These are phyloP conservation scores for Ecliptopera silaceata DNA, from an alignment of 2,888 invertebrate species.

Conservation along the genomic window DNA sequence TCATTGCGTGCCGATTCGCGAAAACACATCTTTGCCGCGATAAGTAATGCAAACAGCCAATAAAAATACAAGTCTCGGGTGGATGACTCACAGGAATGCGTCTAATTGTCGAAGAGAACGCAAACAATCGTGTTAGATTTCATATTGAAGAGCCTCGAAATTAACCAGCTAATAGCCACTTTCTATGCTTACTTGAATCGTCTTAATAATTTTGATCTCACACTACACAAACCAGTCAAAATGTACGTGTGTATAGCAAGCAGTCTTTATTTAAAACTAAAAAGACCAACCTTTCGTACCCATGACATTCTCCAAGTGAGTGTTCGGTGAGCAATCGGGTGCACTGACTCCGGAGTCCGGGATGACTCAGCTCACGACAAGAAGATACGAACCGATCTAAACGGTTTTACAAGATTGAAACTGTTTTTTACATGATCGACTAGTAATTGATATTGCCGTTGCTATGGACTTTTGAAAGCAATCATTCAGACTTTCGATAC, in stretches of 20 bases:
- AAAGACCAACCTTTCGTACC: slow-evolving; percentile 2
- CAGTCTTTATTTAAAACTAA: slow-evolving; percentile 1
- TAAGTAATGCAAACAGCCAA: slow-evolving; percentile 70
- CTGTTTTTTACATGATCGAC: slow-evolving; percentile 26
- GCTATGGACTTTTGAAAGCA: slow-evolving; percentile 3
- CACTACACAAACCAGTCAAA: too few species aligned
- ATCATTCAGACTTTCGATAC: not conserved
- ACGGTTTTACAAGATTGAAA: slow-evolving; percentile 34
- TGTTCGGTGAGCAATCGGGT: slow-evolving; percentile 33
- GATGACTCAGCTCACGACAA: slow-evolving; percentile 41
- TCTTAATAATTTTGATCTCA: not conserved
- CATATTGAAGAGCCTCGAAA: slow-evolving; percentile 65
- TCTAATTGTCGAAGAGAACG: slow-evolving; percentile 72
- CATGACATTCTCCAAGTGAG: slow-evolving; percentile 8
- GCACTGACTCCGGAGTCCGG: slow-evolving; percentile 41
- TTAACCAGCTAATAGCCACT: slow-evolving; percentile 31
- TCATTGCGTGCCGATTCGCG: slow-evolving; percentile 50
- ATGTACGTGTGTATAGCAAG: too few species aligned
- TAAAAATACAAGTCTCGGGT: slow-evolving; percentile 74
- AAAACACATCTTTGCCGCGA: slow-evolving; percentile 59
- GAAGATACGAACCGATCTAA: slow-evolving; percentile 33
- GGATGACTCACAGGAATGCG: slow-evolving; percentile 77
- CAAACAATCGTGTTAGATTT: slow-evolving; percentile 70
- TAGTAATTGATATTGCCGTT: slow-evolving; percentile 24
- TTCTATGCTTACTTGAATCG: not conserved